Evolutionary conservation across 1,140 invertebrate genomes (phyloP), one percentile per base, ranked within the genome.

Genomic region (Nomia melanderi): DNA sequence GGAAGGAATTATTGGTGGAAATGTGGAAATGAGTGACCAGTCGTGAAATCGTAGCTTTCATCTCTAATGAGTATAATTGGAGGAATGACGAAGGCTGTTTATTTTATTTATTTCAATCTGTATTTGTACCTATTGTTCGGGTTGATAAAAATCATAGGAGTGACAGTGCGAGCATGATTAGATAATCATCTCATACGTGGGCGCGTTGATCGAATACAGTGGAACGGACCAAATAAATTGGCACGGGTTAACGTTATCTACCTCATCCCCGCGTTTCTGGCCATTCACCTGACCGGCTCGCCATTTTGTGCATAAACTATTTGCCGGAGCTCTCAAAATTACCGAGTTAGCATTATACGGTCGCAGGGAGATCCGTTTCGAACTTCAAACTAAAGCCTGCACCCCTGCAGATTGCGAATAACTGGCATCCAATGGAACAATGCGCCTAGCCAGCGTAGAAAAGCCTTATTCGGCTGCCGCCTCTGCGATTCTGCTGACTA

Each of bases 251-350:
- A 66, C 64, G 79, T 73, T 82, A 82, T 83, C 81, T 83, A 79
- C 82, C 84, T 66, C 72, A 41, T 72, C 53, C 76, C 67, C 54
- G 8, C 17, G 65, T 65, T 70, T 23, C 70, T 25, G 56, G 47
- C 60, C 76, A 39, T 70, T 27, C 33, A 53, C 54, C 64, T 36
- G 62, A 44, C 73, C 65, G 23, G 31, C 54, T 23, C 29, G 50
- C 69, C 60, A 72, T 85, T 86, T 82, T 60, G 69, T 62, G 71
- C 70, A 53, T 64, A 65, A 81, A 87, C 82, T 83, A 83, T 87
- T 87, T 86, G 79, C 75, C 65, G n/a, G 66, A 47, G 62, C 62
- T 77, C 77, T 81, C 78, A 86, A 86, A 88, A 88, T 88, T 83
- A 87, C 81, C 82, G 70, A 78, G 78, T 66, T 76, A 84, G 81